These are phyloP conservation scores for Zoroaster sp. DNA, from an alignment of 53 echinoderm and acorn worm genomes.

Conservation along the genomic window DNA sequence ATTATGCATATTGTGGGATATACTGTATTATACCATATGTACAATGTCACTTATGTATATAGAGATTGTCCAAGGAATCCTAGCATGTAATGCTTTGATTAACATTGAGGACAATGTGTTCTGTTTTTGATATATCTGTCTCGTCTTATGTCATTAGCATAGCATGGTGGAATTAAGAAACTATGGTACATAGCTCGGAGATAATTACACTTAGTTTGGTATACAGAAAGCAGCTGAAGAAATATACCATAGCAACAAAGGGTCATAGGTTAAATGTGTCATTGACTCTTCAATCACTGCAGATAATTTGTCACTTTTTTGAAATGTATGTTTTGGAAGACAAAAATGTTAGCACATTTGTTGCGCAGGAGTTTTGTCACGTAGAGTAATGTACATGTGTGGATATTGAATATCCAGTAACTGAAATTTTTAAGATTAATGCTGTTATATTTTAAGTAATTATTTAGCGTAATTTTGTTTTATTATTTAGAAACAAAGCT, in stretches of 20 bases:
- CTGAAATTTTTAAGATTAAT: conserved; percentile 34
- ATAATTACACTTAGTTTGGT: conserved; percentile 7
- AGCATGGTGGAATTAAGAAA: not conserved
- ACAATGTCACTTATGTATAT: not conserved
- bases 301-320: not conserved
- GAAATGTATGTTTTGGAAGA: not conserved
- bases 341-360: not conserved
- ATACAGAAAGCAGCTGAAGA: conserved; percentile 48
- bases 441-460: conserved; percentile 36
- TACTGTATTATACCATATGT: not conserved
- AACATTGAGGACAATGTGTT: not conserved
- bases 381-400: conserved; percentile 20
- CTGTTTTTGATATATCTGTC: conserved; percentile 24
- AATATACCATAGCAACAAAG: conserved; percentile 22
- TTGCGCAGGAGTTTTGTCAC: not conserved
- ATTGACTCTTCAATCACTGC: not conserved
- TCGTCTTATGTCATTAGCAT: conserved; percentile 7
- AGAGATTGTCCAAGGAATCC: not conserved
- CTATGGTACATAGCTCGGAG: not conserved
- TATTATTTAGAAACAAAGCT: not conserved
- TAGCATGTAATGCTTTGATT: conserved; percentile 22
- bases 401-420: conserved; percentile 43
- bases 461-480: not conserved
- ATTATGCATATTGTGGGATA: not conserved
- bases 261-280: conserved; percentile 26